Evolutionary conservation across 2,113 vertebrate genomes (phyloP).

Genomic region (Pelusios castaneus): DNA sequence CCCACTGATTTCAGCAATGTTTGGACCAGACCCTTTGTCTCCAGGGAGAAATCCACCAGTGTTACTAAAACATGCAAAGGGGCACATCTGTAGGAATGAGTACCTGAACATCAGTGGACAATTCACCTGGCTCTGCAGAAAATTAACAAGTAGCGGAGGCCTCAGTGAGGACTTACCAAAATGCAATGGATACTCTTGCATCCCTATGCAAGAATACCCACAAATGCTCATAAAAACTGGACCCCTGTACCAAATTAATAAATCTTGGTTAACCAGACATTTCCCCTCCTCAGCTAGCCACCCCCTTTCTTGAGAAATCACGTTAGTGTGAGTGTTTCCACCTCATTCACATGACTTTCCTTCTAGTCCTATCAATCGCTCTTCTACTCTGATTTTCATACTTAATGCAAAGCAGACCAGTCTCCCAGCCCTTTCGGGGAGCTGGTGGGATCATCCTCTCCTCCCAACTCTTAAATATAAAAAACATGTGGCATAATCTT

Average conservation of each 20-base stretch:
- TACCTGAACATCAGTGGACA: neutral
- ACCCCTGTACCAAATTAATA: neutral
- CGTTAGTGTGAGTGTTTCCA: rapidly evolving
- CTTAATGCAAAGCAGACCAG: constrained; percentile 57
- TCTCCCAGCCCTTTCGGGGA: neutral
- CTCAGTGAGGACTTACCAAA: neutral
- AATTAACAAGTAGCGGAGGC: neutral
- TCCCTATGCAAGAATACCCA: neutral
- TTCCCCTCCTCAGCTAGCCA: neutral
- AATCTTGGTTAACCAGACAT: neutral
- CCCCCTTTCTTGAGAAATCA: neutral
- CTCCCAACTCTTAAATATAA: constrained; percentile 15
- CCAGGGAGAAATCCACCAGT: neutral
- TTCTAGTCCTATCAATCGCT: neutral
- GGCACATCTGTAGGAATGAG: neutral
- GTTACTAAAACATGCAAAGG: neutral
- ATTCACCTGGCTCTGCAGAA: neutral
- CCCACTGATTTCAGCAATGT: neutral
- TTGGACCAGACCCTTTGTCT: neutral
- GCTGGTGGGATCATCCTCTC: neutral
- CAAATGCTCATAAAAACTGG: neutral
- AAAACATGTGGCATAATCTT: constrained; percentile 48
- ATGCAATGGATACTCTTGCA: too few relatives aligned
- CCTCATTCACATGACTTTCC: neutral
- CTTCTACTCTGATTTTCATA: neutral